Base-by-base conservation (phyloP, 2,888 invertebrate genomes). In the Eurois occulta region DNA sequence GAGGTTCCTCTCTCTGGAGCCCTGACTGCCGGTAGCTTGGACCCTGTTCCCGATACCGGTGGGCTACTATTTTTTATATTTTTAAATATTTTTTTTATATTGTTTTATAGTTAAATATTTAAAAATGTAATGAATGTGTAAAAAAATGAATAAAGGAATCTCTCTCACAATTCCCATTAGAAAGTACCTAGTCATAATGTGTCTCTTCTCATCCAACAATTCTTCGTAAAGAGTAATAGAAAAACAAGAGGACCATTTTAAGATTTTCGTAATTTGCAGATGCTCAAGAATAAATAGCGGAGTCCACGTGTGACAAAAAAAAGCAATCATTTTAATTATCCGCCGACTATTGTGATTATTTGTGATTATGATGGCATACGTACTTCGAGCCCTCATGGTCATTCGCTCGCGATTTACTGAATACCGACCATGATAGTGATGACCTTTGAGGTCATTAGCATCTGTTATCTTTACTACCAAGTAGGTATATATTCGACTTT, bases 401-500 rank as follows among this genome's bases (percentile, higher is more conserved):
- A 70, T 16, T 35, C 38, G 35, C 38, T 77, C 38, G 67, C 77
- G n/a, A 80, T 80, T 72, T 64, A 72, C 69, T 48, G 24, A 62
- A 58, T 28, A 35, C 8, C 28, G 41, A 48, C 71, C 55, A 55
- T 71, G 52, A 48, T 67, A 55, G 35, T 75, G 35, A 58, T 64
- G 77, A 58, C 67, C 67, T 81, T 38, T 46, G 60, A 60, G 81
- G 65, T 65, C 46, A 55, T 75, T 80, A 41, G 32, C 75, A 48
- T 74, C 46, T 48, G 64, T 58, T 58, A 79, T 65, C 68, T 48
- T 38, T 75, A 48, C 43, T 18, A 79, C 62, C 7, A 64, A 75
- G 46, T n/a, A n/a, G n/a, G n/a, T 32, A n/a, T 21, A 32, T 21
- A 24, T 32, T 18, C n/a, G 28, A 11, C 0, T 28, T 68, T 64